Conservation (phyloP, 2,113 vertebrate species). For the Speoplatyrhinus poulsoni region DNA sequence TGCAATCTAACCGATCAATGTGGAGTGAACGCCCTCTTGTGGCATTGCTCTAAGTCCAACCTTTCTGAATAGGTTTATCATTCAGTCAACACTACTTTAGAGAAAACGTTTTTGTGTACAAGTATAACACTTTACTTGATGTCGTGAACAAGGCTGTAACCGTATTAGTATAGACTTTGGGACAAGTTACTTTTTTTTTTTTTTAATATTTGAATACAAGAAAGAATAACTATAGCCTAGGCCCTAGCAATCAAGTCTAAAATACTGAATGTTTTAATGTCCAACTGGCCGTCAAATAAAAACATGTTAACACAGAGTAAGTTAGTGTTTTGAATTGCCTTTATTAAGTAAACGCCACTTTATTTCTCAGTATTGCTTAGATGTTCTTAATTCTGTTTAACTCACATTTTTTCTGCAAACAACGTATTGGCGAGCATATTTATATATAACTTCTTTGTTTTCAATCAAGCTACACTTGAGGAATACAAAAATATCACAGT, state of each 20-base stretch:
- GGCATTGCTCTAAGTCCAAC: background rate
- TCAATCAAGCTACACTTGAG: constrained; percentile 78
- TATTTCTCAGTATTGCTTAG: constrained; percentile 76
- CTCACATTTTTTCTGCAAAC: constrained; percentile 73
- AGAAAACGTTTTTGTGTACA: too few species aligned
- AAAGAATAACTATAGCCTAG: background rate
- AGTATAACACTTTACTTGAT: too few species aligned
- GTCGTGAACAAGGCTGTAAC: too few species aligned
- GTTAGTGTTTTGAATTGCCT: constrained; percentile 65
- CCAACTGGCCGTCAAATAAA: background rate
- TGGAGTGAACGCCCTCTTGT: background rate
- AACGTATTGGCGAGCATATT: constrained; percentile 57
- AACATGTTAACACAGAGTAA: constrained; percentile 14
- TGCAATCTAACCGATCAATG: background rate
- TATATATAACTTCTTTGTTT: constrained; percentile 46
- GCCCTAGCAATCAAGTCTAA: background rate
- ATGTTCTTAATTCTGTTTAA: constrained; percentile 57
- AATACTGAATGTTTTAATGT: background rate
- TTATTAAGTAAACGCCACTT: constrained; percentile 82
- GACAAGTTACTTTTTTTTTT: too few species aligned
- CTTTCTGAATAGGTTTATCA: too few species aligned
- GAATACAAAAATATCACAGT: constrained; percentile 86
- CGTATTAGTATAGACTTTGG: too few species aligned
- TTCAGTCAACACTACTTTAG: too few species aligned
- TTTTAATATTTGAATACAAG: too few species aligned